phyloP scores from a whole-genome alignment of 2,797 vertebrate species.

The Neoniphon sammara region DNA sequence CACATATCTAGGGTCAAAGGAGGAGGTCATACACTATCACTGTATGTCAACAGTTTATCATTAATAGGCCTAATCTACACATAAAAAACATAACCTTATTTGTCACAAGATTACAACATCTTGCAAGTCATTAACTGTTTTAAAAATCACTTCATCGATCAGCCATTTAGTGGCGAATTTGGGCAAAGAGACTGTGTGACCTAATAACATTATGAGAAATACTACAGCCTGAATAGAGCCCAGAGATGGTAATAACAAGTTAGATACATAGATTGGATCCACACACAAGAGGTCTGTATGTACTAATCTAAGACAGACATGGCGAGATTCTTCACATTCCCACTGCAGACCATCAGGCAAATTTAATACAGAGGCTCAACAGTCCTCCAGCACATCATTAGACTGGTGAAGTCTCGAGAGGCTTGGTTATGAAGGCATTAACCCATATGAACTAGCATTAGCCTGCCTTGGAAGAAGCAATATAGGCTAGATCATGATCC shows the following conservation, averaged over 20 bases:
- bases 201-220: not conserved
- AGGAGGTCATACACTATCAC: too few species aligned
- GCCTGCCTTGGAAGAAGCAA: conserved; percentile 37
- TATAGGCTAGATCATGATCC: conserved; percentile 37
- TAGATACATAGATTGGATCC: not conserved
- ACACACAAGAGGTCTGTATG: conserved; percentile 8
- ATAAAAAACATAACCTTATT: too few species aligned
- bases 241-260: not conserved
- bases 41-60: too few species aligned
- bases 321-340: conserved; percentile 47
- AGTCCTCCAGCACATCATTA: conserved; percentile 53
- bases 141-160: too few species aligned
- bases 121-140: too few species aligned
- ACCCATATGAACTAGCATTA: conserved; percentile 51
- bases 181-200: not conserved
- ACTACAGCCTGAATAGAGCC: not conserved
- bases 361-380: conserved; percentile 51
- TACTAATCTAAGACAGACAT: conserved; percentile 39
- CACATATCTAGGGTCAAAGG: too few species aligned
- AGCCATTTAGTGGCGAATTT: too few species aligned
- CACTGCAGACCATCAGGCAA: conserved; percentile 49
- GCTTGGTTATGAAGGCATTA: conserved; percentile 58
- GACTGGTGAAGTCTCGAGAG: conserved; percentile 42
- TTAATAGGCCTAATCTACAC: too few species aligned
- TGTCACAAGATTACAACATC: too few species aligned